A percentile compares a stretch with the other conserved stretches of the same genome.
phyloP scores from a whole-genome alignment of 1,140 invertebrate genomes.

The Drosophila pseudoananassae region DNA sequence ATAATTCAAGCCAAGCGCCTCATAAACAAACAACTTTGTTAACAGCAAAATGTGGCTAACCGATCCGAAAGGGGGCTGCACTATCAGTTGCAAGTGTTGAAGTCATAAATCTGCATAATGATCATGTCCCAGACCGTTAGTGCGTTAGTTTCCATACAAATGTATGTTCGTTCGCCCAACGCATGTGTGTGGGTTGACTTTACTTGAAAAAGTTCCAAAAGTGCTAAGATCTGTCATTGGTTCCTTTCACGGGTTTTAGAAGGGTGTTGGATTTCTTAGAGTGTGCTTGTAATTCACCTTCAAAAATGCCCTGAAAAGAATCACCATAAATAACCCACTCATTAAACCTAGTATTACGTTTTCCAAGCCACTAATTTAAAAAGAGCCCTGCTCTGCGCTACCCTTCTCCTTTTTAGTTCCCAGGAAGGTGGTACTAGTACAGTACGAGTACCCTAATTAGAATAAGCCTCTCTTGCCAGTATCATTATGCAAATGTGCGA shows the following conservation, averaged over 20 bases:
- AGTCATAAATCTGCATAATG: slow-evolving; percentile 78
- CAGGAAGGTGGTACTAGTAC: neutral
- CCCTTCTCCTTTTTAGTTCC: neutral
- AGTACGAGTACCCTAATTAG: slow-evolving; percentile 4
- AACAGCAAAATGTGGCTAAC: slow-evolving; percentile 16
- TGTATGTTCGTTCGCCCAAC: neutral
- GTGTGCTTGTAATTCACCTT: neutral
- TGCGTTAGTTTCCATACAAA: slow-evolving; percentile 16
- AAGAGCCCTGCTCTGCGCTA: too few species aligned
- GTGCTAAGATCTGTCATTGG: slow-evolving; percentile 11
- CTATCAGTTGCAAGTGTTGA: slow-evolving; percentile 77
- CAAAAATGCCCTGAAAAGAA: neutral
- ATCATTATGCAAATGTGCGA: slow-evolving; percentile 35
- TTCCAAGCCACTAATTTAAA: neutral
- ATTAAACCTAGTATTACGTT: neutral
- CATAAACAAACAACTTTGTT: slow-evolving; percentile 79
- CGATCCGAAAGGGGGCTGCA: neutral
- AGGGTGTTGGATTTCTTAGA: neutral
- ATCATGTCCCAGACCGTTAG: slow-evolving; percentile 26
- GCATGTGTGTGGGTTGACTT: slow-evolving; percentile 10
- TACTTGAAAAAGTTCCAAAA: slow-evolving; percentile 1
- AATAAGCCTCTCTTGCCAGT: slow-evolving; percentile 5
- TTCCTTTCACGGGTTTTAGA: slow-evolving; percentile 16
- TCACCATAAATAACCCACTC: neutral
- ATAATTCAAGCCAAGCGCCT: slow-evolving; percentile 75